These are phyloP conservation scores for Umimayanthus chanpuru DNA, from an alignment of 92 coral and sea anemone genomes.

Conservation along the genomic window DNA sequence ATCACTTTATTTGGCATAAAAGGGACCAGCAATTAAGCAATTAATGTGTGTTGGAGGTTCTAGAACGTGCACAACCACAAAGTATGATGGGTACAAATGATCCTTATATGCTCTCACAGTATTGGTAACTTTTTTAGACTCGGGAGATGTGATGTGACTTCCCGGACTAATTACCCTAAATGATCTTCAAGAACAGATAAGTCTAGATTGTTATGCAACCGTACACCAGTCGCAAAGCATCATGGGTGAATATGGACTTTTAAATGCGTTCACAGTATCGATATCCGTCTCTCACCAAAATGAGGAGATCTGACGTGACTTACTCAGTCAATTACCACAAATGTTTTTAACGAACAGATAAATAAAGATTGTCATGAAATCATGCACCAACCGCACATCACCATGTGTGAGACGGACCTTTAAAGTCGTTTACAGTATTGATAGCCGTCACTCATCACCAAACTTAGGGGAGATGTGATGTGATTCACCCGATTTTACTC, in stretches of 20 bases:
- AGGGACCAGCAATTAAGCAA: constrained; percentile 1
- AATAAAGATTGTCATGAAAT: constrained; percentile 2
- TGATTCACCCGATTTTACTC: constrained; percentile 42
- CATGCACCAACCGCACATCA: constrained; percentile 35
- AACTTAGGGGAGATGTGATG: constrained; percentile 36
- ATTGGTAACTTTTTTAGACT: constrained; percentile 44
- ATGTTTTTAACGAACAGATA: neutral
- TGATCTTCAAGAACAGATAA: too few species aligned
- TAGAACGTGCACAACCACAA: constrained; percentile 52
- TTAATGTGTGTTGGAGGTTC: constrained; percentile 34
- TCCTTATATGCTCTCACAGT: constrained; percentile 52
- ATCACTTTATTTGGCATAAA: too few species aligned
- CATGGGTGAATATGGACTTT: neutral
- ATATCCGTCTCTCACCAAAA: constrained; percentile 47
- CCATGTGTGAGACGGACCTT: neutral
- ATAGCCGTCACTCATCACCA: constrained; percentile 45
- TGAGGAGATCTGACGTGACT: constrained; percentile 35
- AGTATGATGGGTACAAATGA: constrained; percentile 22
- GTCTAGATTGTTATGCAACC: neutral
- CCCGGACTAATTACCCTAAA: neutral
- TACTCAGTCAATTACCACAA: constrained; percentile 33
- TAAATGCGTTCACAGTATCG: constrained; percentile 60
- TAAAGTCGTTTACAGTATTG: constrained; percentile 62
- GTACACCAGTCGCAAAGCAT: constrained; percentile 35
- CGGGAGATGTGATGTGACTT: constrained; percentile 25